Percentiles rank a stretch among this genome's conserved stretches.
Conservation (phyloP, 2,797 vertebrate species). For the Numenius phaeopus region DNA sequence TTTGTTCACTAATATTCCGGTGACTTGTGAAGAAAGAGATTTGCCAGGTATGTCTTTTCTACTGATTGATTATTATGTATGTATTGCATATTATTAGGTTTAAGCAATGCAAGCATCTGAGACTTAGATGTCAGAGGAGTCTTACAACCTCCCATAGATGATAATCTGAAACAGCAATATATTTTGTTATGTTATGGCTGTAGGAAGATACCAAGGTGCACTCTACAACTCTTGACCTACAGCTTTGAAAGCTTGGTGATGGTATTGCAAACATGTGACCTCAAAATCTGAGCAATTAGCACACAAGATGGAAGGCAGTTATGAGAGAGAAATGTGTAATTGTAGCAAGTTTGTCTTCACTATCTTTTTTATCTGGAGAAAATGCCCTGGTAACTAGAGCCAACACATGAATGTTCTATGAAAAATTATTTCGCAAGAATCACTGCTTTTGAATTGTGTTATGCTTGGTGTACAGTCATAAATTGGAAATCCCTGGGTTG, state of each 20-base stretch:
- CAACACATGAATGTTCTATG: not conserved
- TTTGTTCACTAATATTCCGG: constrained; percentile 96
- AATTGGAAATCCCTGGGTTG: not conserved
- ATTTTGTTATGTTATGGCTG: not conserved
- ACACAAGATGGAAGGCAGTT: not conserved
- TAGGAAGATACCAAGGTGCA: not conserved
- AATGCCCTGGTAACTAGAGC: not conserved
- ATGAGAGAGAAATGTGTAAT: not conserved
- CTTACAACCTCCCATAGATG: not conserved
- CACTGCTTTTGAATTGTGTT: not conserved
- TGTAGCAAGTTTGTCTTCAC: not conserved
- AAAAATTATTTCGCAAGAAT: not conserved
- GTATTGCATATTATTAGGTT: not conserved
- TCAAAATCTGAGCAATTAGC: not conserved
- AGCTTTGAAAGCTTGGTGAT: not conserved
- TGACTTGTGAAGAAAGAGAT: constrained; percentile 96
- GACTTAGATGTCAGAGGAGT: not conserved
- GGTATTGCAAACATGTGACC: not conserved
- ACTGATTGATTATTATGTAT: not conserved
- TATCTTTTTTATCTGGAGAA: not conserved
- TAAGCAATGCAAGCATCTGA: not conserved
- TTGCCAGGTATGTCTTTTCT: constrained; percentile 88
- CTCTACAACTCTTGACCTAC: not conserved
- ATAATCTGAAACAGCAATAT: not conserved
- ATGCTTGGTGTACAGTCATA: not conserved